A percentile compares a stretch with the other conserved stretches of the same genome.
Conservation (phyloP, 2,797 vertebrate genomes). For the Galagoides demidoff region DNA sequence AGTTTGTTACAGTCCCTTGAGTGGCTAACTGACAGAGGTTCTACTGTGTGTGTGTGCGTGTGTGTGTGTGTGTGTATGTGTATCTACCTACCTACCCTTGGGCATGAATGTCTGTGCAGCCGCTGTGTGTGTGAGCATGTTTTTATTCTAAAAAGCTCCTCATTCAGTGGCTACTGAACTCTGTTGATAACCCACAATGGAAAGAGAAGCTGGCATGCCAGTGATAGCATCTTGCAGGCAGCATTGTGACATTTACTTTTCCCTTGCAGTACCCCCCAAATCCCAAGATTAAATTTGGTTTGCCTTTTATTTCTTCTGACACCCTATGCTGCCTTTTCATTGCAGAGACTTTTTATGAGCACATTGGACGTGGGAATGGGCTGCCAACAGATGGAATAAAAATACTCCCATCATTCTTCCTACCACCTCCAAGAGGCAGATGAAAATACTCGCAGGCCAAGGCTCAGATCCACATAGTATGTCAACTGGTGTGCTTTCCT, state of each 20-base stretch:
- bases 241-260: constrained; percentile 71
- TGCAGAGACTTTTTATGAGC: constrained; percentile 59
- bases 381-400: constrained; percentile 69
- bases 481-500: constrained; percentile 25
- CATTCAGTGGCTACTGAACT: constrained; percentile 26
- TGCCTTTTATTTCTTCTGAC: constrained; percentile 76
- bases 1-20: no score
- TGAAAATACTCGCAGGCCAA: constrained; percentile 50
- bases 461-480: constrained; percentile 8
- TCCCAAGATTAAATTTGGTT: constrained; percentile 69
- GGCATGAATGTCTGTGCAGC: neutral
- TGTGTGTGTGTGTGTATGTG: neutral
- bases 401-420: constrained; percentile 62
- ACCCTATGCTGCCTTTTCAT: constrained; percentile 61
- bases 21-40: neutral
- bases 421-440: constrained; percentile 40
- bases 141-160: constrained; percentile 27
- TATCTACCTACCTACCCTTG: neutral
- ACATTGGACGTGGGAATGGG: constrained; percentile 51
- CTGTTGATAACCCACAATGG: neutral
- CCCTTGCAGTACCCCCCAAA: constrained; percentile 59
- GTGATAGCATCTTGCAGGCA: constrained; percentile 72
- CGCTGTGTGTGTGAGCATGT: neutral
- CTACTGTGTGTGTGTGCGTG: no score
- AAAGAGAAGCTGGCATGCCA: constrained; percentile 54